Conservation (phyloP, 2,113 vertebrate species). For the Bufo bufo region DNA sequence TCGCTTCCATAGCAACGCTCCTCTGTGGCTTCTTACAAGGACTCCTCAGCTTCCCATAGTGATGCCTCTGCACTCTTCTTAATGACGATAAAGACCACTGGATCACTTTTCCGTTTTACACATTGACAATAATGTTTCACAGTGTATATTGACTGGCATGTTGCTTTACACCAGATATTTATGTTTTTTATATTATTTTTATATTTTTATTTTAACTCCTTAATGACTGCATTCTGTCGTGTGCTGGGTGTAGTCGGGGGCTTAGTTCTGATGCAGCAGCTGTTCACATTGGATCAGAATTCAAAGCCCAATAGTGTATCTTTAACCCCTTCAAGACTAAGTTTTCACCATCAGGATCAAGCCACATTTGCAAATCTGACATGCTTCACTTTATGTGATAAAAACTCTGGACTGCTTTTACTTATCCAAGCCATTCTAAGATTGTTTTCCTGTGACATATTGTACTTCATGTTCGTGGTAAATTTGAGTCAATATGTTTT, state of each 20-base stretch:
- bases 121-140: not conserved
- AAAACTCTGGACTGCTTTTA: too few species aligned
- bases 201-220: not conserved
- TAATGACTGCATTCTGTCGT: not conserved
- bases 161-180: not conserved
- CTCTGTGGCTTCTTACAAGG: constrained; percentile 68
- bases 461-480: too few species aligned
- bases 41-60: constrained; percentile 66
- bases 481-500: too few species aligned
- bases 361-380: too few species aligned
- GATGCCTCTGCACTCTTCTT: constrained; percentile 59
- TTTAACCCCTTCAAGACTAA: too few species aligned
- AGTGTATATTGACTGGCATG: not conserved
- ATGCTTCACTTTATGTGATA: too few species aligned
- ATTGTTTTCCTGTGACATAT: too few species aligned
- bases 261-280: too few species aligned
- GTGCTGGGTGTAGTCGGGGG: not conserved
- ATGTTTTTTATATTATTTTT: not conserved
- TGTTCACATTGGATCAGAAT: too few species aligned
- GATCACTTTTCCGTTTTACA: constrained; percentile 66
- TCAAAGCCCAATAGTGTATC: too few species aligned
- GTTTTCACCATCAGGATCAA: too few species aligned
- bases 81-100: constrained; percentile 69
- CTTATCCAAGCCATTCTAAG: too few species aligned
- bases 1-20: constrained; percentile 72